A percentile compares a stretch with the other conserved stretches of the same genome.
These are phyloP conservation scores for Grammatotria lemairii DNA, from an alignment of 2,113 vertebrate species.

Conservation along the genomic window DNA sequence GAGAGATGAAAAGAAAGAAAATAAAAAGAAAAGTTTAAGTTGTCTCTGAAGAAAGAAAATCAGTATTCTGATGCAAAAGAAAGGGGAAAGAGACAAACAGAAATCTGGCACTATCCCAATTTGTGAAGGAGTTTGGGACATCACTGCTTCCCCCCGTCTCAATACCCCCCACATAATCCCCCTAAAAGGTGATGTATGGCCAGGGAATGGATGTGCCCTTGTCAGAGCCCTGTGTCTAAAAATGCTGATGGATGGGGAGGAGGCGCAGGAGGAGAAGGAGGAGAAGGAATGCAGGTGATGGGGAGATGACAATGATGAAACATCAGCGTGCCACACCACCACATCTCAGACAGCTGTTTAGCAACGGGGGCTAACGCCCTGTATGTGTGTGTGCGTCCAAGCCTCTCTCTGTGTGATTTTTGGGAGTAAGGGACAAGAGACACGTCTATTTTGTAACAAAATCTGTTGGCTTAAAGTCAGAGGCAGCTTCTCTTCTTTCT, in stretches of 20 bases:
- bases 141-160: neutral
- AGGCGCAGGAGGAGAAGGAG: slow-evolving; percentile 23
- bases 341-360: slow-evolving; percentile 61
- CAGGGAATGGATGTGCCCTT: slow-evolving; percentile 62
- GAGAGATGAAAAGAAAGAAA: neutral
- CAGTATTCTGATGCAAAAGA: slow-evolving; percentile 28
- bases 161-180: neutral
- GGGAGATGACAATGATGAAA: slow-evolving; percentile 65
- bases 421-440: neutral
- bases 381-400: neutral
- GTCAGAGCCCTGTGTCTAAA: slow-evolving; percentile 58
- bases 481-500: slow-evolving; percentile 8
- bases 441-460: neutral
- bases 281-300: slow-evolving; percentile 56
- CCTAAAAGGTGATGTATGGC: slow-evolving; percentile 64
- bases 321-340: neutral
- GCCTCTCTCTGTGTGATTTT: neutral
- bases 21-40: neutral
- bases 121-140: slow-evolving; percentile 65
- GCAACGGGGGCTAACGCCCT: slow-evolving; percentile 28
- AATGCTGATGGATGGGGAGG: slow-evolving; percentile 60
- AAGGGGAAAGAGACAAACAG: slow-evolving; percentile 13
- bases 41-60: neutral
- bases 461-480: neutral
- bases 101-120: slow-evolving; percentile 48